Base-by-base conservation (phyloP, 2,888 invertebrate genomes). In the Drosophila parthenogenetica region DNA sequence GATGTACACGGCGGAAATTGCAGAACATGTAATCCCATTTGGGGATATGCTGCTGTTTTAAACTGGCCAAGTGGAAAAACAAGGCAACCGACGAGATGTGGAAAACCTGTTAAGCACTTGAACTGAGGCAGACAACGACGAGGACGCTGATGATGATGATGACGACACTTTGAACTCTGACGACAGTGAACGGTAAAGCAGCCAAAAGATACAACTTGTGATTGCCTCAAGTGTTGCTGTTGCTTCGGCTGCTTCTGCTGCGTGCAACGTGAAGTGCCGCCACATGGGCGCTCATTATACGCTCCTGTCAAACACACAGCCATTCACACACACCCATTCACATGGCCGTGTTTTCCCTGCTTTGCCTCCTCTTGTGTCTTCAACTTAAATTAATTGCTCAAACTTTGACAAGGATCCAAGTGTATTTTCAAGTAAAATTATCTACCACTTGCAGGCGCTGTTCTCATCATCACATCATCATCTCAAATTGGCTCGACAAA, bases 371-470 rank as follows among this genome's bases (percentile, higher is more conserved):
- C 65, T 22, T 61, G 60, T 61, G 49, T n/a, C 50, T 40, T 5
- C 19, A 57, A 65, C 48, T 62, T 73, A 59, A 69, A 77, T 66
- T 65, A 77, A 77, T 69, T 68, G 66, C 65, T 39, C 54, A 68
- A 77, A 69, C 50, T 75, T 72, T 75, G 74, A 51, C 57, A 60
- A 62, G 54, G 8, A 54, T 16, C 5, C n/a, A n/a, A 53, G 37
- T 25, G 29, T 35, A 51, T 61, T 63, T 77, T 71, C 51, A 65
- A 64, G 77, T 42, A 16, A 65, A 57, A 76, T 69, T 71, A 79
- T 81, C 63, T 72, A 62, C 43, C 73, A 69, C 59, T 81, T 84
- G 66, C 81, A 81, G 81, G 57, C 67, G 67, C 63, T 45, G 61
- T 58, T 60, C 35, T 35, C 42, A 29, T 29, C 29, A 29, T 29